Evolutionary conservation across 1,140 invertebrate genomes (phyloP), one percentile per base, ranked within the genome.

Genomic region (Drosophila sp.): DNA sequence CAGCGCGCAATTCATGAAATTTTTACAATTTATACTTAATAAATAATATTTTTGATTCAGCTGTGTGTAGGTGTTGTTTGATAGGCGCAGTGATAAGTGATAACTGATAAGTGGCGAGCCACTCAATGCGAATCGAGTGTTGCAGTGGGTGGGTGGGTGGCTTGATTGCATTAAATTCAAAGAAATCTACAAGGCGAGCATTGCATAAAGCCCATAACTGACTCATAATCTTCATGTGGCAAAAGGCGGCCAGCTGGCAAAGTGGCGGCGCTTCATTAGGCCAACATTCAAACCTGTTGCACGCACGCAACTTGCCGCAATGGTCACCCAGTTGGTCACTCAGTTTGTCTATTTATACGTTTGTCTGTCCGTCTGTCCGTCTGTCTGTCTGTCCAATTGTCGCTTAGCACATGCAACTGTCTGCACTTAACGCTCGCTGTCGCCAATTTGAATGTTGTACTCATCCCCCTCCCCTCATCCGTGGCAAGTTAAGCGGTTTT

Each of bases 171-270:
- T n/a, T n/a, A n/a, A 66, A 48, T 66, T 66, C 46, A 54, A 38
- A 43, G 40, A 66, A 50, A 46, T 70, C 63, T 62, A 63, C 43
- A 45, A 71, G 57, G 18, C 57, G 45, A 13, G 62, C 54, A 41
- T 83, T 83, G 80, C 80, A 83, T 83, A 83, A 83, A 83, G 67
- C 11, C 57, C 50, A 50, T 71, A 74, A 74, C 72, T 74, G 72
- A 74, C 66, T 74, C 72, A 63, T 70, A 54, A 61, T 59, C 48
- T 50, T 5, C 36, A 36, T 43, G 51, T 50, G 69, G 43, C 34
- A 57, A n/a, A 18, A 8, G 34, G 34, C 8, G 34, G 50, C 50
- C 0, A 51, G 18, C 25, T 40, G 40, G 29, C 16, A 32, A 64
- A 16, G 41, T 4, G 40, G 46, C 54, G 63, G 70, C 70, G 70